These are phyloP conservation scores for Sebastes melanostomus DNA, from an alignment of 2,797 vertebrate species.

Conservation along the genomic window DNA sequence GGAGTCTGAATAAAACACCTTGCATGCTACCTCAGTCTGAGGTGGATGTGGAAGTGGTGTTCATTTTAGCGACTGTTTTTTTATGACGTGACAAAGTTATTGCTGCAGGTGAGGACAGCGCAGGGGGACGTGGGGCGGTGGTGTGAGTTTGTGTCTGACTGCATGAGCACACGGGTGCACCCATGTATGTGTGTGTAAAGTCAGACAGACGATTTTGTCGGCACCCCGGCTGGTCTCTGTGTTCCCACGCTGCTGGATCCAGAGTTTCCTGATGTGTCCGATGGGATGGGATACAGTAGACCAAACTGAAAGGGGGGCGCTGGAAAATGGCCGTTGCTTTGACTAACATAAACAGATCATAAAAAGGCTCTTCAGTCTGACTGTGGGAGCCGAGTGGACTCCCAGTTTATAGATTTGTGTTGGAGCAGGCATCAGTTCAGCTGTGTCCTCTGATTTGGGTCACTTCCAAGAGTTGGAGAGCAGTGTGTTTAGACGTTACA, in stretches of 20 bases:
- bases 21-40: conserved; percentile 17
- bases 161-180: background rate
- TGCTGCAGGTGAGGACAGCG: conserved; percentile 72
- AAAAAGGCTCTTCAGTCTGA: conserved; percentile 67
- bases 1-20: conserved; percentile 11
- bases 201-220: background rate
- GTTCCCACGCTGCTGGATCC: conserved; percentile 60
- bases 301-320: background rate
- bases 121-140: background rate
- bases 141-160: conserved; percentile 19
- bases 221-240: conserved; percentile 17
- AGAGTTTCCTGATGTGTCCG: conserved; percentile 45
- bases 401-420: conserved; percentile 47
- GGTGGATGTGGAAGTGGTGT: conserved; percentile 48
- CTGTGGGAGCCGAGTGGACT: conserved; percentile 55
- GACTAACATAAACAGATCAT: conserved; percentile 73
- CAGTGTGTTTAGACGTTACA: conserved; percentile 34
- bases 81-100: conserved; percentile 77
- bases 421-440: conserved; percentile 20
- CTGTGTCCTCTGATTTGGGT: conserved; percentile 22
- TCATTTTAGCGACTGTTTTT: conserved; percentile 56
- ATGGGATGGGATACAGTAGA: conserved; percentile 21
- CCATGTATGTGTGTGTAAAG: background rate
- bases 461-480: conserved; percentile 2
- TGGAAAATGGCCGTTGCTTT: conserved; percentile 62